Evolutionary conservation across 2,888 invertebrate species (phyloP).

Genomic region (Nezara viridula): DNA sequence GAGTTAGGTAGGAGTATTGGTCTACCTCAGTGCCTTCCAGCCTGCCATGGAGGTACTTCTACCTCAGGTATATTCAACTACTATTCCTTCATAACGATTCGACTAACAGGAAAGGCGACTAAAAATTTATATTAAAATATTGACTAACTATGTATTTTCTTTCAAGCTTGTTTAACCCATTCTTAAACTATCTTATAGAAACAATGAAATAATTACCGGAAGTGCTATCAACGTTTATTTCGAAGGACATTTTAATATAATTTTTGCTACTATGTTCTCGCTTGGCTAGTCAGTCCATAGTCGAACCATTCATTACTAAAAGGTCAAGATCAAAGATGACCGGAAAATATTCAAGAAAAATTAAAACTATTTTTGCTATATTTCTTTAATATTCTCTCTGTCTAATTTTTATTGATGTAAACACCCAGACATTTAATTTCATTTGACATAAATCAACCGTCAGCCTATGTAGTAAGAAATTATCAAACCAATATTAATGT

Average conservation of each 20-base stretch:
- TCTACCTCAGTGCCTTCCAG: slow-evolving; percentile 45
- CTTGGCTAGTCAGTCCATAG: no score
- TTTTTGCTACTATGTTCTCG: no score
- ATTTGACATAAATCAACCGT: no score
- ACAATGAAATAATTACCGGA: not conserved
- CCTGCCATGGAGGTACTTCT: slow-evolving; percentile 52
- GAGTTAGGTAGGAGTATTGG: slow-evolving; percentile 38
- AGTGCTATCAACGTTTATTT: not conserved
- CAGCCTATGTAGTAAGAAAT: no score
- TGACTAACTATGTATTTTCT: not conserved
- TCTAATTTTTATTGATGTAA: no score
- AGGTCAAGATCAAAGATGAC: no score
- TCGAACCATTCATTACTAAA: no score
- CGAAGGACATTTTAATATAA: not conserved
- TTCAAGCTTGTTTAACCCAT: not conserved
- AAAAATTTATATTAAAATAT: not conserved
- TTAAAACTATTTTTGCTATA: no score
- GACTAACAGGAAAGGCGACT: not conserved
- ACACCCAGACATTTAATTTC: no score
- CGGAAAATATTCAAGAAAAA: no score
- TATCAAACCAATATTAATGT: no score
- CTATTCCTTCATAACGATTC: not conserved
- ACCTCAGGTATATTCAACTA: not conserved
- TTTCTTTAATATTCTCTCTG: no score
- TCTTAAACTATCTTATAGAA: not conserved